Evolutionary conservation across 2,797 vertebrate species (phyloP).

Genomic region (Dendrocincla fuliginosa): DNA sequence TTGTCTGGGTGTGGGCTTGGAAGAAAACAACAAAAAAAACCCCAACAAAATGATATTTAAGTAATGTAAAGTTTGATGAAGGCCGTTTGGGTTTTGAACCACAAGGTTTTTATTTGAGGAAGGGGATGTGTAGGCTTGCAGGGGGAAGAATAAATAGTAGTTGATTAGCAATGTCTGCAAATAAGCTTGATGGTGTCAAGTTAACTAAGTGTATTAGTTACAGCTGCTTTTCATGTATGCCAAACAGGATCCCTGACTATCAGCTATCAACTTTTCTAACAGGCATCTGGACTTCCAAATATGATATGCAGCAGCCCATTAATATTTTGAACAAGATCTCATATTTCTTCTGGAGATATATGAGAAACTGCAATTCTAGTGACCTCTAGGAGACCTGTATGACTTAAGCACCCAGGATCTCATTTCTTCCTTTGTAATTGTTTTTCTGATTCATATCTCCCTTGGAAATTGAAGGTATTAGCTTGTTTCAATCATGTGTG

Average conservation of each 20-base stretch:
- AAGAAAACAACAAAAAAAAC: background rate
- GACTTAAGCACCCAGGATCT: slow-evolving; percentile 34
- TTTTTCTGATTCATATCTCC: slow-evolving; percentile 32
- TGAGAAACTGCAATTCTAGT: slow-evolving; percentile 25
- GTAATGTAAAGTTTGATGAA: background rate
- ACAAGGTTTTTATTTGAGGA: background rate
- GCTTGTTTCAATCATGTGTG: slow-evolving; percentile 26
- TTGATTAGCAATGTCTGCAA: background rate
- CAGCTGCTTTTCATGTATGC: slow-evolving; percentile 39
- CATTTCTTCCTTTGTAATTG: slow-evolving; percentile 49
- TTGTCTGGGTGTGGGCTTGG: background rate
- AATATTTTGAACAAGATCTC: slow-evolving; percentile 25
- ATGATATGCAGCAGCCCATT: background rate
- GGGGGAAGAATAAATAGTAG: background rate
- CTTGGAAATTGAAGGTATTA: slow-evolving; percentile 40
- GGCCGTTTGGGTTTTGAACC: background rate
- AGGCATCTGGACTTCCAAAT: background rate
- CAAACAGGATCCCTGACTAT: background rate
- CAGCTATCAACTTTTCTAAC: background rate
- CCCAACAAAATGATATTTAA: background rate
- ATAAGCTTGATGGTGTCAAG: background rate
- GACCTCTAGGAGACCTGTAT: slow-evolving; percentile 33
- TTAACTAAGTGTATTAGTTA: background rate
- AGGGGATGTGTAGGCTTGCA: background rate
- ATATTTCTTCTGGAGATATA: slow-evolving; percentile 39